Base-by-base conservation (phyloP, 2,888 invertebrate genomes). In the Oscheius sp. region DNA sequence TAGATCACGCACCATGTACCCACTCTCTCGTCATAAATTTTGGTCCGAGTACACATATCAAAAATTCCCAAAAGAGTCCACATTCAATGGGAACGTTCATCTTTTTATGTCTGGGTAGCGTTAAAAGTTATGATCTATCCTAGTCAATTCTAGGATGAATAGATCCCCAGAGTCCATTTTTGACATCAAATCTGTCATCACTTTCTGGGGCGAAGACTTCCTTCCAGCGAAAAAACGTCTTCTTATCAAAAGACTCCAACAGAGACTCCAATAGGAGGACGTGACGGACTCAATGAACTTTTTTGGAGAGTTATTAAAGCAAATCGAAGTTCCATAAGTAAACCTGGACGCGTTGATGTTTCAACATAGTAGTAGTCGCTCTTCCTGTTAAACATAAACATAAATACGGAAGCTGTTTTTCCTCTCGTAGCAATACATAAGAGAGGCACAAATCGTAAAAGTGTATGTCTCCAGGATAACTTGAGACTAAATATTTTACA, bases 111-210 rank as follows among this genome's bases (percentile, higher is more conserved):
- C 25, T 58, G 27, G n/a, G 58, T 43, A 41, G 43, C 61, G 41
- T 1, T 21, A 43, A 61, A 21, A 43, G 43, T 18, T 6, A 45
- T 61, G 61, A 61, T 61, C 41, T 61, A 61, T 61, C 43, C 13
- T n/a, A 61, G 61, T 43, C 41, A n/a, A 61, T 61, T 61, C 43
- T 23, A 41, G 43, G 18, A n/a, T 43, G 21, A 23, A 61, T 61
- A 41, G n/a, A 9, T 45, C 61, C 61, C 61, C 13, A 43, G 61
- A 61, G 61, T 61, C 7, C 61, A 61, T 61, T 43, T 58, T 27
- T 13, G n/a, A 61, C 18, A 18, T 49, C 49, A 45, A 61, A 61
- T 61, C 61, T 61, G 61, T 61, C 61, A 61, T n/a, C 61, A 61
- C 61, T 23, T 58, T 29, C 35, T 35, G 35, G 35, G 9, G 35